Evolutionary conservation across 2,888 invertebrate genomes (phyloP).

Genomic region (Tinea trinotella): DNA sequence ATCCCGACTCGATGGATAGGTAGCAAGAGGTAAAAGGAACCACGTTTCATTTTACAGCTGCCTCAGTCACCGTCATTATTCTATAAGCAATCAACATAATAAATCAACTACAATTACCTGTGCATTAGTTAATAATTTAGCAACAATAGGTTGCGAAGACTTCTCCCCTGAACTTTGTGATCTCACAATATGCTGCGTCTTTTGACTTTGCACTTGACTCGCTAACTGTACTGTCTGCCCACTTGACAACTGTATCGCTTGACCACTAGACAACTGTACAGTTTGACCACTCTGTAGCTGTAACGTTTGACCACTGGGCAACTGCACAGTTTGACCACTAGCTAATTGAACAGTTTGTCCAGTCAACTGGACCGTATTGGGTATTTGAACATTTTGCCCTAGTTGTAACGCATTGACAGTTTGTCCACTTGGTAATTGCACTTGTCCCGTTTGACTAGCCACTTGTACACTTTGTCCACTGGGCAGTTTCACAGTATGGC

Average conservation of each 20-base stretch:
- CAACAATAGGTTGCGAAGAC: slow-evolving; percentile 73
- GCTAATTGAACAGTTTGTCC: slow-evolving; percentile 52
- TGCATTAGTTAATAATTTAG: slow-evolving; percentile 81
- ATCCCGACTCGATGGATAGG: too few species aligned
- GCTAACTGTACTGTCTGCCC: slow-evolving; percentile 49
- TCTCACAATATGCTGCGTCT: slow-evolving; percentile 46
- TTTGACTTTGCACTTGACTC: slow-evolving; percentile 41
- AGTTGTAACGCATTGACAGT: slow-evolving; percentile 44
- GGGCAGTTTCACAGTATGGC: slow-evolving; percentile 61
- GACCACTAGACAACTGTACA: slow-evolving; percentile 57
- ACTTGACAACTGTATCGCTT: slow-evolving; percentile 55
- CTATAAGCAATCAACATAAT: too few species aligned
- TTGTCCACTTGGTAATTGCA: slow-evolving; percentile 53
- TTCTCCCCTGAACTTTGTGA: slow-evolving; percentile 48
- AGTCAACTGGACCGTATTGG: slow-evolving; percentile 46
- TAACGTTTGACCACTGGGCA: slow-evolving; percentile 34
- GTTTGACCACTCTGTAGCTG: slow-evolving; percentile 41
- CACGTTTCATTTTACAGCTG: too few species aligned
- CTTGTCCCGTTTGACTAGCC: slow-evolving; percentile 41
- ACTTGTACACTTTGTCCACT: slow-evolving; percentile 53
- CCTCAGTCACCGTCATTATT: too few species aligned
- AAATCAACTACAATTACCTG: slow-evolving; percentile 64
- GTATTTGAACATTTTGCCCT: slow-evolving; percentile 33
- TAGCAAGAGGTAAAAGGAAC: too few species aligned
- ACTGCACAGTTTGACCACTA: slow-evolving; percentile 42